Evolutionary conservation across 2,888 invertebrate species (phyloP).

Genomic region (Macrophya annulata): DNA sequence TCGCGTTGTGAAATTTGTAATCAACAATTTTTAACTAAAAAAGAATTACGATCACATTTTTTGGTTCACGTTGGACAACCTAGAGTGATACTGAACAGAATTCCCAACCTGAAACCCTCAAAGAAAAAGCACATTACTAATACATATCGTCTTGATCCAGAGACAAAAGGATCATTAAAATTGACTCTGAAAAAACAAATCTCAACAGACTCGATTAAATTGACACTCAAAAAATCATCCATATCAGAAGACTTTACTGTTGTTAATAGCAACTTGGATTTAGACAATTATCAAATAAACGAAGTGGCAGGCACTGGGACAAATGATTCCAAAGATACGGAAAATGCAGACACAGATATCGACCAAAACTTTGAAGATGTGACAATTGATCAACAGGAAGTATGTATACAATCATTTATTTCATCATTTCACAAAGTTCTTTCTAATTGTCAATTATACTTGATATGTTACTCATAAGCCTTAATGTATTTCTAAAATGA

Average conservation of each 20-base stretch:
- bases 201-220: conserved; percentile 69
- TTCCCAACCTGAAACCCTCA: conserved; percentile 68
- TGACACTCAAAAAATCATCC: conserved; percentile 74
- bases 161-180: conserved; percentile 74
- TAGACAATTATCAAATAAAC: conserved; percentile 63
- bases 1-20: conserved; percentile 75
- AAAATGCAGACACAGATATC: conserved; percentile 69
- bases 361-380: conserved; percentile 74
- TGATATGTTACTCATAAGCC: not conserved
- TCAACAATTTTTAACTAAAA: conserved; percentile 71
- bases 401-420: not conserved
- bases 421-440: not conserved
- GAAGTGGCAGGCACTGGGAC: conserved; percentile 73
- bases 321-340: conserved; percentile 72
- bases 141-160: conserved; percentile 72
- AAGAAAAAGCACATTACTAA: conserved; percentile 67
- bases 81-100: conserved; percentile 73
- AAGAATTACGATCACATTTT: conserved; percentile 72
- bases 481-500: not conserved
- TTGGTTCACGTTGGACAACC: conserved; percentile 73
- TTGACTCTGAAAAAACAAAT: conserved; percentile 74
- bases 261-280: conserved; percentile 70
- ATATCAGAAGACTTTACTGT: conserved; percentile 73
- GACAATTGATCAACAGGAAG: conserved; percentile 75
- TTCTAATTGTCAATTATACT: not conserved